A percentile compares a stretch with the other conserved stretches of the same genome.
Evolutionary conservation across 2,113 vertebrate genomes (phyloP).

Genomic region (Tupaia tana): DNA sequence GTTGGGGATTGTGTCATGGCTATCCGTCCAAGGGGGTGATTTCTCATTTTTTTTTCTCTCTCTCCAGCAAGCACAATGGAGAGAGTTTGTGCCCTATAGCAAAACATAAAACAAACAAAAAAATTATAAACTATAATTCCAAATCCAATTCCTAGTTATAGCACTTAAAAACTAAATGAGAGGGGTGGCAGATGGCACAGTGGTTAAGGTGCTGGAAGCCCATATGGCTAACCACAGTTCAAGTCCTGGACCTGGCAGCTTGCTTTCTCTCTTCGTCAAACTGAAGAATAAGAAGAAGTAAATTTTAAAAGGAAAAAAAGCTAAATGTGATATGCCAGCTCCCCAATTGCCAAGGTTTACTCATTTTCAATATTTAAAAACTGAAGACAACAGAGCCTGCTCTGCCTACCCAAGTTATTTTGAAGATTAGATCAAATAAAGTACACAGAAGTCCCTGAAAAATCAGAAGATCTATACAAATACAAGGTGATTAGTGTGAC

Average conservation of each 20-base stretch:
- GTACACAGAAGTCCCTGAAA: constrained; percentile 37
- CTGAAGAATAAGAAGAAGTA: too few relatives aligned
- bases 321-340: not conserved
- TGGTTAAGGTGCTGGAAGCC: too few relatives aligned
- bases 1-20: too few relatives aligned
- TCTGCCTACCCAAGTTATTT: constrained; percentile 41
- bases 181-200: too few relatives aligned
- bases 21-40: too few relatives aligned
- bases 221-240: too few relatives aligned
- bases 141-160: not conserved
- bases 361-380: constrained; percentile 37
- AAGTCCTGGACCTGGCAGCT: too few relatives aligned
- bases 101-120: too few relatives aligned
- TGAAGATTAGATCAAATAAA: constrained; percentile 39
- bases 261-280: too few relatives aligned
- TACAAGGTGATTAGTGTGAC: not conserved
- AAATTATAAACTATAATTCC: not conserved
- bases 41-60: too few relatives aligned
- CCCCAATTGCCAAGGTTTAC: not conserved
- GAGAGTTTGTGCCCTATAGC: too few relatives aligned
- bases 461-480: constrained; percentile 42
- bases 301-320: not conserved
- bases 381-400: not conserved
- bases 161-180: not conserved
- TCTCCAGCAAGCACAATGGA: too few relatives aligned